Conservation (phyloP, 1,140 invertebrate species). For the Bombus fervidus region DNA sequence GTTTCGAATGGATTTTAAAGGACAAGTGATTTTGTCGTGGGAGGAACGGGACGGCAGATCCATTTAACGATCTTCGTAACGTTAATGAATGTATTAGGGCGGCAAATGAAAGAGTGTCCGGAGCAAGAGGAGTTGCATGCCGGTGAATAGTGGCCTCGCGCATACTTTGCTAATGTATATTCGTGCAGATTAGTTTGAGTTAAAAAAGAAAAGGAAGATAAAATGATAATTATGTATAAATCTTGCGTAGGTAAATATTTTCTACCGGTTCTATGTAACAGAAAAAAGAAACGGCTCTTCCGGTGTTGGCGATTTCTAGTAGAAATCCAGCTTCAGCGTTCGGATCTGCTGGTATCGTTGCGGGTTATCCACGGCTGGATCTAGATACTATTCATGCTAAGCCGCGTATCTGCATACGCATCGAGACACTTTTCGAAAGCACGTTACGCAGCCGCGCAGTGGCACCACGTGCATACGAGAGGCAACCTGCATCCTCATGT, state of each 20-base stretch:
- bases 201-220: not conserved
- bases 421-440: slow-evolving; percentile 60
- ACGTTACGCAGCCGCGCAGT: slow-evolving; percentile 45
- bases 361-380: slow-evolving; percentile 48
- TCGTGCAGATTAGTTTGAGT: not conserved
- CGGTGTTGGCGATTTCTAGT: slow-evolving; percentile 19
- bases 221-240: not conserved
- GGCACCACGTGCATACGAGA: slow-evolving; percentile 38
- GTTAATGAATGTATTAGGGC: slow-evolving; percentile 30
- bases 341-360: slow-evolving; percentile 29
- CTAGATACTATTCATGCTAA: slow-evolving; percentile 59
- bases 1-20: slow-evolving; percentile 36
- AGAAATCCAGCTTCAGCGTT: slow-evolving; percentile 21
- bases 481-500: slow-evolving; percentile 40
- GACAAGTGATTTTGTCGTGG: slow-evolving; percentile 41
- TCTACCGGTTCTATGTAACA: not conserved
- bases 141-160: not conserved
- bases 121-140: not conserved
- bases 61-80: slow-evolving; percentile 46
- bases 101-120: slow-evolving; percentile 27
- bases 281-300: slow-evolving; percentile 2
- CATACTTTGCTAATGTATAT: not conserved
- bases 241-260: not conserved
- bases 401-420: slow-evolving; percentile 59
- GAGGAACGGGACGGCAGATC: slow-evolving; percentile 25